Base-by-base conservation (phyloP, 2,888 invertebrate genomes). In the Crocallis elinguaria region DNA sequence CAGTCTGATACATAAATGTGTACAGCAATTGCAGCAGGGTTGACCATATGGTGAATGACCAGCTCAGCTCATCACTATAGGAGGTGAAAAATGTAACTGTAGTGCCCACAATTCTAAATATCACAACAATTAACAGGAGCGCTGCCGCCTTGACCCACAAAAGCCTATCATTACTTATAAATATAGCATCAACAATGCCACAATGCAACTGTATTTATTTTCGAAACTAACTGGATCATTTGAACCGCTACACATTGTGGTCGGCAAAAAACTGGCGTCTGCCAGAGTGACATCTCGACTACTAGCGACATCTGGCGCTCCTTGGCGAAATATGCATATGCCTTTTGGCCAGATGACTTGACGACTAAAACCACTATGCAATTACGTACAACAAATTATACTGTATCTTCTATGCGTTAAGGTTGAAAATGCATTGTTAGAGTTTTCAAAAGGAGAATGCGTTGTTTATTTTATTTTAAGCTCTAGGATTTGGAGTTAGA, bases 301-400 rank as follows among this genome's bases (percentile, higher is more conserved):
- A 78, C 71, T 59, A 57, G 56, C 77, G 73, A 73, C 86, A 86
- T 86, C 86, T 86, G 86, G 81, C 69, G 73, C 67, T 67, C 75
- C 77, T 76, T 73, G 62, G 79, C 81, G 82, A 86, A 85, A 85
- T 73, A 77, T 77, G 82, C 87, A 86, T 82, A 86, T 86, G 86
- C 82, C 82, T 80, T 77, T 75, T 71, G 72, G 76, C 80, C 86
- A 83, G 75, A 84, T 84, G 85, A 84, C 82, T 86, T 75, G 71
- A 66, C 66, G 52, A 55, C 35, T 52, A 50, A 44, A 62, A 37
- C 69, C 69, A 41, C 67, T 60, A 59, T 68, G 70, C 71, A 25
- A 9, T 7, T 1, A 0, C 9, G 16, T 1, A 13, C 11, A 13
- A 16, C n/a, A 36, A 43, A 42, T 33, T 29, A 14, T n/a, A 44